phyloP scores from a whole-genome alignment of 2,888 invertebrate species.

The Tenthredo notha region DNA sequence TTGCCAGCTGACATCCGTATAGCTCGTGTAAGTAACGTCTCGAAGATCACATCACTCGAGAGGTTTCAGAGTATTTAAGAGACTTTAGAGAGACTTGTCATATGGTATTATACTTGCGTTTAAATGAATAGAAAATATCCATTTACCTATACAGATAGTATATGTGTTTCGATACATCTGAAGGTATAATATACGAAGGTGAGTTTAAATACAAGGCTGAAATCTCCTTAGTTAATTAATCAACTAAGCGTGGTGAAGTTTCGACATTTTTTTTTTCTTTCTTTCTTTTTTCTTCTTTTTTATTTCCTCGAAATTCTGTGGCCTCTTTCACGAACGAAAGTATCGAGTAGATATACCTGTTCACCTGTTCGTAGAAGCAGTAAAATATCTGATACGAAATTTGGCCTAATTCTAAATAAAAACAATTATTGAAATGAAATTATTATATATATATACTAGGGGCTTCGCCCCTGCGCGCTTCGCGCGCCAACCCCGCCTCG shows the following conservation, averaged over 20 bases:
- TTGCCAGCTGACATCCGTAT: background rate
- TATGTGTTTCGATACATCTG: no score
- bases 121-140: background rate
- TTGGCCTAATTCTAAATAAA: background rate
- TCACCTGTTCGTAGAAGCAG: background rate
- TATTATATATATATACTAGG: no score
- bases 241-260: background rate
- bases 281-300: background rate
- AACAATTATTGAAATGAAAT: background rate
- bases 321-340: background rate
- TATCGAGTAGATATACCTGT: background rate
- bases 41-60: background rate
- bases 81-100: conserved; percentile 1
- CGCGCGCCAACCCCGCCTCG: no score
- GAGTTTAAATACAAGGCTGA: background rate
- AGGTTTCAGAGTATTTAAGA: conserved; percentile 1
- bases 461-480: no score
- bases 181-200: background rate
- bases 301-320: background rate
- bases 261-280: background rate
- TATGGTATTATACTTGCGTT: background rate
- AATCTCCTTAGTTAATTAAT: background rate
- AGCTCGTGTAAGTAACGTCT: background rate
- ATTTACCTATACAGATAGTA: background rate
- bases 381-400: background rate